Conservation (phyloP, 2,797 vertebrate genomes). For the Oreonectes daqikongensis region DNA sequence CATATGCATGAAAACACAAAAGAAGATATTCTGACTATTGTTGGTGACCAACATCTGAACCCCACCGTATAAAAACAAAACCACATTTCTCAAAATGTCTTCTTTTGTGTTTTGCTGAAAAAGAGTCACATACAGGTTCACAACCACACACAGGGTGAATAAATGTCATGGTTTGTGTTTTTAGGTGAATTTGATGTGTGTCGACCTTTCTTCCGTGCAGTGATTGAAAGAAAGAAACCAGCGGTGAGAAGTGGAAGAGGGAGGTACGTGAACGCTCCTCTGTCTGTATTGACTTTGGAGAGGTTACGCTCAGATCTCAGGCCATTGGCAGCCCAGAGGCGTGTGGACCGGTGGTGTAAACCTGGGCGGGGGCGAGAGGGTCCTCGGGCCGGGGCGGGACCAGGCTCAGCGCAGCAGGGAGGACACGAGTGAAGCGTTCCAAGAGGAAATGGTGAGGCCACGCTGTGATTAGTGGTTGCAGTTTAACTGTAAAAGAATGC, state of each 20-base stretch:
- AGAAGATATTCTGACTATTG: too few species aligned
- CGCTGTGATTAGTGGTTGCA: conserved; percentile 82
- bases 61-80: too few species aligned
- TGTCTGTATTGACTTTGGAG: conserved; percentile 81
- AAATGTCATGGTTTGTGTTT: too few species aligned
- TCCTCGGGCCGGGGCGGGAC: conserved; percentile 41
- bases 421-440: conserved; percentile 66
- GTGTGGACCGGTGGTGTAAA: conserved; percentile 36
- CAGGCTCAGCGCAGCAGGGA: conserved; percentile 55
- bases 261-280: conserved; percentile 54
- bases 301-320: conserved; percentile 56
- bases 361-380: conserved; percentile 37
- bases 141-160: too few species aligned
- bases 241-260: conserved; percentile 45
- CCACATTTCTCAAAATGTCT: too few species aligned
- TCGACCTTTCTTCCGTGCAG: conserved; percentile 55
- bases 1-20: too few species aligned
- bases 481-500: conserved; percentile 83
- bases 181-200: too few species aligned
- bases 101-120: too few species aligned
- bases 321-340: conserved; percentile 54
- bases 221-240: conserved; percentile 43
- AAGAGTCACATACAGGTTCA: too few species aligned
- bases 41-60: too few species aligned
- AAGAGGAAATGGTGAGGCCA: conserved; percentile 75